These are phyloP conservation scores for Troilus luridus DNA, from an alignment of 2,888 invertebrate species.

Conservation along the genomic window DNA sequence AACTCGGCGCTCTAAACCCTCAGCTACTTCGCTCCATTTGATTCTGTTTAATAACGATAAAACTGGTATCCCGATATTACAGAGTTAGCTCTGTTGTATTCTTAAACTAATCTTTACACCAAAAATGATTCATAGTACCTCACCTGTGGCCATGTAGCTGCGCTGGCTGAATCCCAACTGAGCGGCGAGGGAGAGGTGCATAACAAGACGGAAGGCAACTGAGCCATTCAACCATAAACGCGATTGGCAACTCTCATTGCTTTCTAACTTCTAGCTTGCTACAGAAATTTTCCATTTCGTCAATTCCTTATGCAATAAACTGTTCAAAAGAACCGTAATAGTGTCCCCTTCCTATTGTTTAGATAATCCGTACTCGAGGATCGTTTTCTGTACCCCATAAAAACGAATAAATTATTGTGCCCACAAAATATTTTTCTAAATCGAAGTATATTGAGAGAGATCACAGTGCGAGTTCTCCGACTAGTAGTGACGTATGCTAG, in stretches of 20 bases:
- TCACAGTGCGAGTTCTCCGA: too few relatives aligned
- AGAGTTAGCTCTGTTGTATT: not conserved
- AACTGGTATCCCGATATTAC: not conserved
- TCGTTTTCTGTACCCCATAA: too few relatives aligned
- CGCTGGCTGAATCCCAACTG: not conserved
- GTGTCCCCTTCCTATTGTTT: not conserved
- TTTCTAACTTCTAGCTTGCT: constrained; percentile 1
- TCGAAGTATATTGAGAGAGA: too few relatives aligned
- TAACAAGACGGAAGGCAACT: constrained; percentile 31
- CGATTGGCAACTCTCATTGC: constrained; percentile 35
- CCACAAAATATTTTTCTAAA: too few relatives aligned
- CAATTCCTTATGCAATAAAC: not conserved
- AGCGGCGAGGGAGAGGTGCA: not conserved
- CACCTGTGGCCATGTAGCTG: not conserved
- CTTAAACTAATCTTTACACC: not conserved
- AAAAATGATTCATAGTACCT: not conserved
- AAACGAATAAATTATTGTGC: too few relatives aligned
- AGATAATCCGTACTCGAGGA: not conserved
- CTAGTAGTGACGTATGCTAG: too few relatives aligned
- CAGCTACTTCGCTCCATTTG: too few relatives aligned
- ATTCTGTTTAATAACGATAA: too few relatives aligned
- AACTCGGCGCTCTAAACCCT: too few relatives aligned
- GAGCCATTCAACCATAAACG: constrained; percentile 29
- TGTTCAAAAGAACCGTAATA: not conserved
- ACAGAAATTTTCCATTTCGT: constrained; percentile 18